Percentiles rank a stretch among this genome's conserved stretches.
Conservation (phyloP, 2,113 vertebrate species). For the Mobula hypostoma region DNA sequence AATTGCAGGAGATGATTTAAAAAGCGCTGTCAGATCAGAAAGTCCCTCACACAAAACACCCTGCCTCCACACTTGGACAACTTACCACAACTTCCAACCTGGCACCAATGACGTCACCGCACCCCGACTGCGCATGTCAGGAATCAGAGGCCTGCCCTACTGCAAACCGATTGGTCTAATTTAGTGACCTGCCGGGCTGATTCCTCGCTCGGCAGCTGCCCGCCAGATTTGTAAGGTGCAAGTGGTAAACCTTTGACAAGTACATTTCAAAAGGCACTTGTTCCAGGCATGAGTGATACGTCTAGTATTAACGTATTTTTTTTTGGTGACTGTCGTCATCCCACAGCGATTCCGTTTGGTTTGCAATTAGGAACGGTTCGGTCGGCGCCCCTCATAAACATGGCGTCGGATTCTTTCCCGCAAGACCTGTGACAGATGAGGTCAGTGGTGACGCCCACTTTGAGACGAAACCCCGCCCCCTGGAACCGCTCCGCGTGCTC, state of each 20-base stretch:
- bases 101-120: not conserved
- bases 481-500: too few relatives aligned
- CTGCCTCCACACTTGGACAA: not conserved
- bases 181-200: not conserved
- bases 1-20: too few relatives aligned
- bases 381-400: not conserved
- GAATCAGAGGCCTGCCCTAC: not conserved
- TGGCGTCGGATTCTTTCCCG: not conserved
- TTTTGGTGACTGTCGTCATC: not conserved
- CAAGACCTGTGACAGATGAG: too few relatives aligned
- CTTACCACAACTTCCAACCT: conserved; percentile 11
- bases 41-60: not conserved
- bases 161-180: not conserved
- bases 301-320: too few relatives aligned
- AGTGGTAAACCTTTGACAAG: too few relatives aligned
- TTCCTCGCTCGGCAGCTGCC: not conserved
- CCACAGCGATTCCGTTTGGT: not conserved
- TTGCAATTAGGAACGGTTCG: not conserved
- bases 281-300: too few relatives aligned
- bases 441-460: too few relatives aligned
- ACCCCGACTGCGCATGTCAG: not conserved
- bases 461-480: too few relatives aligned
- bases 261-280: too few relatives aligned
- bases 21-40: too few relatives aligned
- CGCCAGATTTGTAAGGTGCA: not conserved